These are phyloP conservation scores for Poeciliopsis infans DNA, from an alignment of 2,797 vertebrate species.

Conservation along the genomic window DNA sequence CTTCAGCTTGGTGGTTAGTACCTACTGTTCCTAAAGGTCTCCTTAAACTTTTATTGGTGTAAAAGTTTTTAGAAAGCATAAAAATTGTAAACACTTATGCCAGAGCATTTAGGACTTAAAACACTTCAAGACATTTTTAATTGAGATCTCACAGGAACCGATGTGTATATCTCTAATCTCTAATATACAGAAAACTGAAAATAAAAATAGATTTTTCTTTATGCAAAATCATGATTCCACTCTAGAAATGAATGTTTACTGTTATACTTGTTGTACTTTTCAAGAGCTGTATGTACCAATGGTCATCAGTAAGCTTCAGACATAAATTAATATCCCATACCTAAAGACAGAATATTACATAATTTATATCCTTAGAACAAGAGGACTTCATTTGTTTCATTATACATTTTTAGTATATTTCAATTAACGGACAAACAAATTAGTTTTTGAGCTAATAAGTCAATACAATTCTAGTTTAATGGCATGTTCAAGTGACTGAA, in stretches of 20 bases:
- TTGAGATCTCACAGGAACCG: background rate
- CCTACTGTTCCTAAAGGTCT: conserved; percentile 38
- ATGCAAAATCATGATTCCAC: background rate
- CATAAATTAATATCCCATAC: background rate
- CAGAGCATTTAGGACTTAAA: conserved; percentile 8
- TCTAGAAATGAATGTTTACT: background rate
- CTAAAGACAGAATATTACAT: background rate
- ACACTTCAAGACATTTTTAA: conserved; percentile 16
- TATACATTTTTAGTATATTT: background rate
- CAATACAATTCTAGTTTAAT: background rate
- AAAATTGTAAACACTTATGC: conserved; percentile 32
- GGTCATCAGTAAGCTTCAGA: background rate
- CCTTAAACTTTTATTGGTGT: conserved; percentile 33
- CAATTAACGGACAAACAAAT: background rate
- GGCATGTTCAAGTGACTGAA: background rate
- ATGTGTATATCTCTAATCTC: background rate
- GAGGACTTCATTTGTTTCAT: background rate
- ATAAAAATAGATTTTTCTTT: background rate
- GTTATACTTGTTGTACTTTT: background rate
- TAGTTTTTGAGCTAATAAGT: background rate
- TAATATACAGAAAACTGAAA: background rate
- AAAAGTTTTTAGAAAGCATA: conserved; percentile 8
- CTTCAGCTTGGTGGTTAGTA: conserved; percentile 34
- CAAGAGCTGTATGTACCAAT: background rate
- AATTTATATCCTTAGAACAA: background rate